A percentile compares a stretch with the other conserved stretches of the same genome.
Conservation (phyloP, 2,797 vertebrate genomes). For the Mareca penelope region DNA sequence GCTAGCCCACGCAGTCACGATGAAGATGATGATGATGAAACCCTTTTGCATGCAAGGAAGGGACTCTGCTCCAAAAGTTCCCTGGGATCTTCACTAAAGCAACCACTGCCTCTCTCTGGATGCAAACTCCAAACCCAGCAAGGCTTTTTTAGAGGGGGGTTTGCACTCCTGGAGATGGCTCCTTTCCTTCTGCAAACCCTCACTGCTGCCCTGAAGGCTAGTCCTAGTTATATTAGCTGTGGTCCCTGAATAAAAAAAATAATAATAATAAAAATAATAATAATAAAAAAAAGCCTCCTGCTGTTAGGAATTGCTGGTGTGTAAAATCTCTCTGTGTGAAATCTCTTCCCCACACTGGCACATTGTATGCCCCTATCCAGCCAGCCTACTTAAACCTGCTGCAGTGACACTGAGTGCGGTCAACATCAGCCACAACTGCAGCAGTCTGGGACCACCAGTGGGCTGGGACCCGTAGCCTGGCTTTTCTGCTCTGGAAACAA, state of each 20-base stretch:
- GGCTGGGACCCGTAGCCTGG: not conserved
- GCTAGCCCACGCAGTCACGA: conserved; percentile 33
- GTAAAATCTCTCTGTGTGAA: not conserved
- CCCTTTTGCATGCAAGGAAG: conserved; percentile 59
- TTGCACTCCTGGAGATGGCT: not conserved
- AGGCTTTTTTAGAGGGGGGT: not conserved
- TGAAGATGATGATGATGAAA: conserved; percentile 44
- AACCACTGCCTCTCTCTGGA: not conserved
- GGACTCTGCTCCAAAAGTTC: not conserved
- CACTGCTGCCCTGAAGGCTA: not conserved
- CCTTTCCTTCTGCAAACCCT: conserved; percentile 1
- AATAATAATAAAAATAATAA: no score
- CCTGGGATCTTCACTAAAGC: not conserved
- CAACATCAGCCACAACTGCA: not conserved
- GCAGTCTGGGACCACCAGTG: not conserved
- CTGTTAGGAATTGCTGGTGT: not conserved
- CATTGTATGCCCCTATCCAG: not conserved
- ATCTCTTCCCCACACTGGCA: not conserved
- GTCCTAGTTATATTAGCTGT: not conserved
- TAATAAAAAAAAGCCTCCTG: not conserved
- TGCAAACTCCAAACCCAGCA: not conserved
- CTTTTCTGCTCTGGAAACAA: not conserved
- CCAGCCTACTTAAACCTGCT: not conserved
- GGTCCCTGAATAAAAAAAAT: not conserved
- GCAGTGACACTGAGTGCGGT: not conserved